phyloP scores from a whole-genome alignment of 1,140 invertebrate genomes.

The Oryctes rhinoceros region DNA sequence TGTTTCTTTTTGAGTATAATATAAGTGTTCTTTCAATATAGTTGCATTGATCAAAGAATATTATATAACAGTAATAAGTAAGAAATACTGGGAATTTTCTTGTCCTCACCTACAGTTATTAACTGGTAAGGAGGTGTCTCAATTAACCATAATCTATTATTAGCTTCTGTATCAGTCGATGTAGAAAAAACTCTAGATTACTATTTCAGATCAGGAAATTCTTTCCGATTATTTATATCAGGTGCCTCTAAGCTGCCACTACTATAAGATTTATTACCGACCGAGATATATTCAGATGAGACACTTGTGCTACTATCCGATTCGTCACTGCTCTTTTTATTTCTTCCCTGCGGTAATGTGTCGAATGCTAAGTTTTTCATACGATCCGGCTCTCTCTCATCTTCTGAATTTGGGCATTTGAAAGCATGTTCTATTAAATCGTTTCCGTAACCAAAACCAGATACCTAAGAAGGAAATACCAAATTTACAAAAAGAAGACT shows the following conservation, averaged over 20 bases:
- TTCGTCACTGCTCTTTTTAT: background rate
- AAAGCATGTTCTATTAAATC: conserved; percentile 36
- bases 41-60: too few relatives aligned
- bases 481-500: background rate
- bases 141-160: too few relatives aligned
- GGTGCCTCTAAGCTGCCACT: background rate
- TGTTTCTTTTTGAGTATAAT: too few relatives aligned
- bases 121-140: too few relatives aligned
- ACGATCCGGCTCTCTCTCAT: background rate
- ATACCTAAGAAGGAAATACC: background rate
- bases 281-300: background rate
- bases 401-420: background rate
- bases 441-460: conserved; percentile 36
- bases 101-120: too few relatives aligned
- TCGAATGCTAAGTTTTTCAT: conserved; percentile 30
- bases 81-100: too few relatives aligned
- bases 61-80: too few relatives aligned
- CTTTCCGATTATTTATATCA: background rate
- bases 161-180: background rate
- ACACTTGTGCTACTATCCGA: background rate
- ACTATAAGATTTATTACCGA: background rate
- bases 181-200: background rate
- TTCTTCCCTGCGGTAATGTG: background rate
- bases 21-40: too few relatives aligned
- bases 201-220: conserved; percentile 8